Percentiles rank a stretch among this genome's conserved stretches.
Evolutionary conservation across 2,888 invertebrate species (phyloP).

Genomic region (Lutraria lutraria): DNA sequence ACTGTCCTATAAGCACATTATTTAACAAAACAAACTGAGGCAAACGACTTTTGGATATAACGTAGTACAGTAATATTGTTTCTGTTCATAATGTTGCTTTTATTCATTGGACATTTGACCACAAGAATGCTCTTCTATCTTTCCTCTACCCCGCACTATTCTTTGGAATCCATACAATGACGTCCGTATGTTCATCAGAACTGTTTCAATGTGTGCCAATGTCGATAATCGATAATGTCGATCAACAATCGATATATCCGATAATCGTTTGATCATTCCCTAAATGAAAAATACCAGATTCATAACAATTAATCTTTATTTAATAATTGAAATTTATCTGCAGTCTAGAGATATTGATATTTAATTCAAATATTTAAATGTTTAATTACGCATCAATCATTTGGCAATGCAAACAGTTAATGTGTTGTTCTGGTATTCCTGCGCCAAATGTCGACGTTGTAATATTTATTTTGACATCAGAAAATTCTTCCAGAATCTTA

Average conservation of each 20-base stretch:
- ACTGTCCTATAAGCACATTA: too few species aligned
- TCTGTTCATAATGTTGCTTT: too few species aligned
- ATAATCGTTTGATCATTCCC: not conserved
- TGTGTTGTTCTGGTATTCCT: not conserved
- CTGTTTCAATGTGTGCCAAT: too few species aligned
- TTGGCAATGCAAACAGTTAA: not conserved
- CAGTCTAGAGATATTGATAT: not conserved
- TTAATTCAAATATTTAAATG: not conserved
- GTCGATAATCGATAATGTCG: too few species aligned
- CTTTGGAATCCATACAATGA: too few species aligned
- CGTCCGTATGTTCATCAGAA: too few species aligned
- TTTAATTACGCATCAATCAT: slow-evolving; percentile 6
- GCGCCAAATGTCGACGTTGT: not conserved
- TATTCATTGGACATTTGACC: too few species aligned
- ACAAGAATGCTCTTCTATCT: too few species aligned
- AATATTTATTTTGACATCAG: slow-evolving; percentile 41
- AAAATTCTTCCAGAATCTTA: slow-evolving; percentile 28
- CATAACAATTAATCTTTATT: not conserved
- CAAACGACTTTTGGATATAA: too few species aligned
- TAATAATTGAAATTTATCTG: not conserved
- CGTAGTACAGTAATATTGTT: too few species aligned
- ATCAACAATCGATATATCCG: not conserved
- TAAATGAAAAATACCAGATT: not conserved
- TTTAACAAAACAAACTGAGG: too few species aligned
- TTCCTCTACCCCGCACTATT: too few species aligned